Evolutionary conservation across 1,140 invertebrate genomes (phyloP), one percentile per base, ranked within the genome.

Genomic region (Steinernema feltiae): DNA sequence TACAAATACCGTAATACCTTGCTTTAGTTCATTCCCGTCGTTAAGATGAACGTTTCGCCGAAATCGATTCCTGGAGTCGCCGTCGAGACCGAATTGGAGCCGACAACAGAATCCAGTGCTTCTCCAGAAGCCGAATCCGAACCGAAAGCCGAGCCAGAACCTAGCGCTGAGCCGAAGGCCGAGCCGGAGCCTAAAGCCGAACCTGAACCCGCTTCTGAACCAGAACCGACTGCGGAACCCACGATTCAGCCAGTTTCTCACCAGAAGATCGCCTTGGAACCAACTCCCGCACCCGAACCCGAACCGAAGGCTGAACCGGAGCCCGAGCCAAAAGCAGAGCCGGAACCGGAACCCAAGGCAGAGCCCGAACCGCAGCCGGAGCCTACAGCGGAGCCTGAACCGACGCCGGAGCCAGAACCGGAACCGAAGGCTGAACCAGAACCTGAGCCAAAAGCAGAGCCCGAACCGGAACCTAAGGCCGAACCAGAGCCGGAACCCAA

Each of bases 381-480:
- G 30, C 53, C 29, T 30, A 17, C 41, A 7, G 18, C 31, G 17
- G 31, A 48, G 31, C 70, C 70, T 12, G 21, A 32, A 21, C 18
- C 70, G 12, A 21, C 15, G 41, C 15, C 31, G 70, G 31, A 71
- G 70, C 41, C 31, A 7, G 70, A 71, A 21, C 0, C 70, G 15
- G 0, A 71, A 31, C 18, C 31, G 12, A 27, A 71, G 31, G 18
- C n/a, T 31, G 70, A 71, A 32, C 0, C 70, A 7, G 0, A 71
- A 24, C 41, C 31, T 35, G 30, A 76, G 32, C 12, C 46, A n/a
- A n/a, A 24, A 24, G 17, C 74, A 17, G 41, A 63, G 1, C 63
- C 41, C 24, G 76, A 71, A n/a, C 73, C 76, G 0, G 74, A 72
- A 63, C 53, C 78, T 29, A 63, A 74, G 29, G 76, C 78, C 30